phyloP scores from a whole-genome alignment of 2,113 vertebrate species.

The Butorides virescens region DNA sequence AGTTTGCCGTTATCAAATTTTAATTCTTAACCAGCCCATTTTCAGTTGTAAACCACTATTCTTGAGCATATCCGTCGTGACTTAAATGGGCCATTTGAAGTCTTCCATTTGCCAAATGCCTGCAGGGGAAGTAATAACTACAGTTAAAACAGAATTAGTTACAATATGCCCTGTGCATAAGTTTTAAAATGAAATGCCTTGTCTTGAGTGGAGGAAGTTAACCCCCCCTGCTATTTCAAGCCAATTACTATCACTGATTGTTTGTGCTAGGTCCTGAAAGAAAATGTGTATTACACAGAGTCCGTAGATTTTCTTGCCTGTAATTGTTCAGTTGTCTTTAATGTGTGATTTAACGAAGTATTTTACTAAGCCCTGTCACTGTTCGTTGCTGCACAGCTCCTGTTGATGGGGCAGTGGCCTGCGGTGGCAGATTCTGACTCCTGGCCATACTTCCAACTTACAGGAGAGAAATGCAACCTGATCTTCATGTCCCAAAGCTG shows the following conservation, averaged over 20 bases:
- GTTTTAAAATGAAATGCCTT: not conserved
- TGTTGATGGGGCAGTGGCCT: not conserved
- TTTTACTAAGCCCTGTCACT: not conserved
- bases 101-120: constrained; percentile 9
- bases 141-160: constrained; percentile 10
- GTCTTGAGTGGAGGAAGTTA: not conserved
- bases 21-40: not conserved
- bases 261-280: not conserved
- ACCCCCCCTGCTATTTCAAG: not conserved
- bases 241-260: not conserved
- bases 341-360: not conserved
- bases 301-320: not conserved
- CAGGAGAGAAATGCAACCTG: not conserved
- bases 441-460: not conserved
- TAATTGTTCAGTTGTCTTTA: not conserved
- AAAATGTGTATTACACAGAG: not conserved
- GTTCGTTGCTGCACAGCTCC: not conserved
- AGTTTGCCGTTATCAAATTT: not conserved
- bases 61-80: not conserved
- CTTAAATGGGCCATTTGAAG: constrained; percentile 2
- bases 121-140: constrained; percentile 17
- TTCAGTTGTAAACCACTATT: not conserved
- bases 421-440: not conserved
- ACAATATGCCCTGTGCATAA: not conserved
- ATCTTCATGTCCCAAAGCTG: not conserved